Evolutionary conservation across 2,113 vertebrate genomes (phyloP), one percentile per base, ranked within the genome.

Genomic region (Sturnira hondurensis): DNA sequence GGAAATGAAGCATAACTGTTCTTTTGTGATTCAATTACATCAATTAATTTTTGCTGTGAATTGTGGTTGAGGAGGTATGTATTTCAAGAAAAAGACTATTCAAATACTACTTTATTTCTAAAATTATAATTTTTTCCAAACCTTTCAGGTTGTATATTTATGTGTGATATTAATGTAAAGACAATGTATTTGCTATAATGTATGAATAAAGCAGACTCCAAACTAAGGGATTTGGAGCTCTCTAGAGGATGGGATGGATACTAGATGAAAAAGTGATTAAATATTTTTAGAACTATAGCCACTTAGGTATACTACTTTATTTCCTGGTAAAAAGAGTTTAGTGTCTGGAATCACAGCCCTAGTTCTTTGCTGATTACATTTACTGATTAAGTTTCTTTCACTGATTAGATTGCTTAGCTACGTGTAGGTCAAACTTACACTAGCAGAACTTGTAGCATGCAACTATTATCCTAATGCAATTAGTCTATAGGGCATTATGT

Each of bases 301-400:
- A 84, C 10, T 91, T 84, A 33, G 89, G 22, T 91, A 80, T 82
- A 68, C 17, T 41, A 86, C 87, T 70, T 68, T 45, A 61, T 81
- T 78, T 86, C 47, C 54, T 86, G 20, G 58, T 94, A 84, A 97
- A 97, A 97, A 95, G 56, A 43, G 10, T 73, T 11, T 70, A 90
- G 43, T 91, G 24, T 97, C 9, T 61, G 82, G 61, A 96, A 97
- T 89, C 15, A 54, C 7, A 24, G 84, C 78, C 61, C 36, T 86
- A 87, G 86, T 83, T 74, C 33, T 98, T 97, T 94, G 68, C 63
- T 94, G 74, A 97, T 98, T 98, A 95, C 16, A 65, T 96, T 93
- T 56, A 54, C 47, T 92, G 83, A 81, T 95, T 95, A 71, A 0
- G 0, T 92, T 91, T 83, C 31, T 96, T 56, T 95, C 74, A 92